Evolutionary conservation across 2,113 vertebrate species (phyloP), one percentile per base, ranked within the genome.

Genomic region (Pundamilia nyererei): DNA sequence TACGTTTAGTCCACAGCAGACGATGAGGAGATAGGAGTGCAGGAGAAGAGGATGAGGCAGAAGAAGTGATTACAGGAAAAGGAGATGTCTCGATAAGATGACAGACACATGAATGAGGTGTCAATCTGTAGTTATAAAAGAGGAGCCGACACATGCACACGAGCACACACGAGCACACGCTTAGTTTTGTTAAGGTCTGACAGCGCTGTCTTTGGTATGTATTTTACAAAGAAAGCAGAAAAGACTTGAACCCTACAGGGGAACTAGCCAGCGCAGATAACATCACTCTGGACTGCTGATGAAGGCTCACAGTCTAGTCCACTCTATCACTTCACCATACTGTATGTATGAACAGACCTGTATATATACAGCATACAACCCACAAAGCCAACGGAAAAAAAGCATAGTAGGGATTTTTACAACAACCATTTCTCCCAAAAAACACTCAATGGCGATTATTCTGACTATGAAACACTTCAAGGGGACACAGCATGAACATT

Each of bases 71-170:
- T 91, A 93, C 89, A 86, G 86, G 55, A 85, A 87, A 75, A 86
- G 56, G 26, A 85, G 83, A 89, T 72, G 88, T 93, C 53, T 7
- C 77, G 89, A 93, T 95, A 89, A 92, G 91, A 88, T 90, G 91
- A 90, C 91, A 85, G 88, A 85, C 89, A 65, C 84, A 91, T 92
- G 90, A 92, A 90, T 89, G 77, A 51, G 45, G 62, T 58, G 21
- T 79, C 29, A 54, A 87, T 90, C 58, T 91, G 82, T 70, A 68
- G 79, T 49, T 75, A 87, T 62, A 86, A 92, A 85, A 53, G 79
- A 87, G 85, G 42, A 81, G 80, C 88, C 62, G 84, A 90, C 84
- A 89, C 85, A 81, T 53, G 58, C 88, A 89, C 51, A 35, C 58
- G 35, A 60, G 55, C 80, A 35, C 49, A 80, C 49, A 60, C 58